These are phyloP conservation scores for Arge pagana DNA, from an alignment of 2,888 invertebrate species.

Conservation along the genomic window DNA sequence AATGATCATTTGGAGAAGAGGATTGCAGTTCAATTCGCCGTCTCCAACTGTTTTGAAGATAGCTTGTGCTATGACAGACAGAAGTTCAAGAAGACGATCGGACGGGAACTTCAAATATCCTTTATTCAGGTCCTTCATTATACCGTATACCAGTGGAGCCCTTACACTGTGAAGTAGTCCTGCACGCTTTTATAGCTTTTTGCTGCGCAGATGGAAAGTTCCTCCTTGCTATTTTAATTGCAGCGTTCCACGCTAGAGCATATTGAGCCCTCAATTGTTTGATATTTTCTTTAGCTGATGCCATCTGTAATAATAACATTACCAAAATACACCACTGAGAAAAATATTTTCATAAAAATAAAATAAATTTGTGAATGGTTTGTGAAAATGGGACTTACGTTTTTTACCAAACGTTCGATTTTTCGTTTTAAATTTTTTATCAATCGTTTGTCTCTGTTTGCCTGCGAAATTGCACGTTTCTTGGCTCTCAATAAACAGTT, in stretches of 20 bases:
- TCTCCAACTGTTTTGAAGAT: no score
- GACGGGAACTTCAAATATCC: no score
- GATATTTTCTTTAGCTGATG: constrained; percentile 3
- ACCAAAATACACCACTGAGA: background rate
- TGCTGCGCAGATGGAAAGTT: background rate
- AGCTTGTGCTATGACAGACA: no score
- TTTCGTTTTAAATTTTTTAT: background rate
- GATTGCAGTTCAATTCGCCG: no score
- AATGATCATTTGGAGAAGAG: no score
- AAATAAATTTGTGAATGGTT: background rate
- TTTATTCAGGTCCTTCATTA: no score
- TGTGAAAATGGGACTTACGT: background rate
- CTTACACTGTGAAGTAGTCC: background rate
- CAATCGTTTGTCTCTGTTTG: background rate
- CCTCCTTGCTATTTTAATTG: background rate
- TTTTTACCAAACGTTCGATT: constrained; percentile 1
- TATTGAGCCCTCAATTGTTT: background rate
- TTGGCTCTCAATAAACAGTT: background rate
- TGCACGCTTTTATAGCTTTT: background rate
- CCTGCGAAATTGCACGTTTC: background rate
- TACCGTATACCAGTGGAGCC: background rate
- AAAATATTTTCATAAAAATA: background rate
- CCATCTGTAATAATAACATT: background rate
- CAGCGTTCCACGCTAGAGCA: background rate
- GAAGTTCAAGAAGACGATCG: no score